These are phyloP conservation scores for Hemibagrus guttatus DNA, from an alignment of 2,797 vertebrate genomes.

Conservation along the genomic window DNA sequence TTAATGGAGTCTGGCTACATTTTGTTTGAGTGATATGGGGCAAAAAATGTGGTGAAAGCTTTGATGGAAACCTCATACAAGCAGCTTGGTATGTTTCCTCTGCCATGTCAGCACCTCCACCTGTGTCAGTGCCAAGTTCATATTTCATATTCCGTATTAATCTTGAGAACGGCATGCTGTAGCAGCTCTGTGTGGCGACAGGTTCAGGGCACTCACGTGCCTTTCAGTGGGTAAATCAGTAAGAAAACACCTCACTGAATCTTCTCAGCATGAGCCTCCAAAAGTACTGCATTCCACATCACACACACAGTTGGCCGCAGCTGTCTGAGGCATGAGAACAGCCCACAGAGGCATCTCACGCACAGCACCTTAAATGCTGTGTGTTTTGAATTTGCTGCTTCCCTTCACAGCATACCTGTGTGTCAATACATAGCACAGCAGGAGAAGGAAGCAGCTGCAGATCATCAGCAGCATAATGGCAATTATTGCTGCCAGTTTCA, in stretches of 20 bases:
- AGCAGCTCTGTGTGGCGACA: slow-evolving; percentile 29
- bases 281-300: slow-evolving; percentile 28
- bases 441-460: slow-evolving; percentile 16
- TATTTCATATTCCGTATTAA: slow-evolving; percentile 39
- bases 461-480: slow-evolving; percentile 2
- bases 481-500: neutral
- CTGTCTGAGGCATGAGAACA: slow-evolving; percentile 26
- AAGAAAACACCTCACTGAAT: slow-evolving; percentile 32
- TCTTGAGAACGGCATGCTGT: slow-evolving; percentile 13
- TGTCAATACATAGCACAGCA: neutral
- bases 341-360: slow-evolving; percentile 4
- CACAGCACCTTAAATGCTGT: slow-evolving; percentile 14
- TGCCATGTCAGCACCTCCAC: neutral
- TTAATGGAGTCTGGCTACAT: neutral
- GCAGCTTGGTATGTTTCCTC: slow-evolving; percentile 1
- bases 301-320: slow-evolving; percentile 20
- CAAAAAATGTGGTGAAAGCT: slow-evolving; percentile 25
- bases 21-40: neutral
- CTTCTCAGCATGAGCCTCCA: slow-evolving; percentile 21
- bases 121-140: slow-evolving; percentile 5
- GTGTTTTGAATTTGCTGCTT: slow-evolving; percentile 5
- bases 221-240: slow-evolving; percentile 37
- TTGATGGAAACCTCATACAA: slow-evolving; percentile 5
- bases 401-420: neutral
- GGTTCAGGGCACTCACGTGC: slow-evolving; percentile 23